Percentiles rank a stretch among this genome's conserved stretches.
Conservation (phyloP, 1,140 invertebrate species). For the Campoletis sonorensis region DNA sequence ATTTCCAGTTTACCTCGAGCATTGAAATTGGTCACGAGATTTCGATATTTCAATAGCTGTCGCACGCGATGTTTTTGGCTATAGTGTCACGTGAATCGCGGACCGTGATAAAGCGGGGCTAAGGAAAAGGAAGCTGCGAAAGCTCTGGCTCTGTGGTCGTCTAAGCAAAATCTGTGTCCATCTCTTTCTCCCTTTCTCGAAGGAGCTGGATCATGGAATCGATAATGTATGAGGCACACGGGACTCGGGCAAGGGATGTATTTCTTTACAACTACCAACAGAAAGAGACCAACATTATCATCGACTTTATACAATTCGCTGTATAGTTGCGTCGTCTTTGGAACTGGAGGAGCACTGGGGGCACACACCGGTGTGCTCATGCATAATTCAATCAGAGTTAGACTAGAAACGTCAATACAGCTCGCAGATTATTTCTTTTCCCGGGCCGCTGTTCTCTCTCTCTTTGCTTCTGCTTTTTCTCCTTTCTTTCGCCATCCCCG, state of each 20-base stretch:
- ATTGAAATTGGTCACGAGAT: not conserved
- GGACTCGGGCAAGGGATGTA: conserved; percentile 12
- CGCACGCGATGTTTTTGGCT: not conserved
- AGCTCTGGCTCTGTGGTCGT: not conserved
- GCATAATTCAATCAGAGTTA: conserved; percentile 78
- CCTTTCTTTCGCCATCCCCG: conserved; percentile 51
- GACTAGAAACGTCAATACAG: conserved; percentile 78
- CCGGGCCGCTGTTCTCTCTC: conserved; percentile 72
- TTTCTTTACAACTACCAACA: conserved; percentile 4
- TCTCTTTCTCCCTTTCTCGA: not conserved
- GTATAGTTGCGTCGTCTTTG: not conserved
- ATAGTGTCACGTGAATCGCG: not conserved
- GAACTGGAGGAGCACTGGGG: conserved; percentile 12
- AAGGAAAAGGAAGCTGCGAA: not conserved
- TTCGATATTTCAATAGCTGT: not conserved
- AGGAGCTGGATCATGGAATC: conserved; percentile 50
- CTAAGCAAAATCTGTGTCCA: not conserved
- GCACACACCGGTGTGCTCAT: conserved; percentile 75
- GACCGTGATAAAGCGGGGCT: not conserved
- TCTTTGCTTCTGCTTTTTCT: conserved; percentile 52
- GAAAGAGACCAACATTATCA: not conserved
- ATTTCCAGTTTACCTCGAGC: not conserved
- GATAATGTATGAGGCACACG: conserved; percentile 51
- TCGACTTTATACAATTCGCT: not conserved
- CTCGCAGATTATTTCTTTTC: conserved; percentile 78